These are phyloP conservation scores for Neolamprologus fasciatus DNA, from an alignment of 2,113 vertebrate genomes.

Conservation along the genomic window DNA sequence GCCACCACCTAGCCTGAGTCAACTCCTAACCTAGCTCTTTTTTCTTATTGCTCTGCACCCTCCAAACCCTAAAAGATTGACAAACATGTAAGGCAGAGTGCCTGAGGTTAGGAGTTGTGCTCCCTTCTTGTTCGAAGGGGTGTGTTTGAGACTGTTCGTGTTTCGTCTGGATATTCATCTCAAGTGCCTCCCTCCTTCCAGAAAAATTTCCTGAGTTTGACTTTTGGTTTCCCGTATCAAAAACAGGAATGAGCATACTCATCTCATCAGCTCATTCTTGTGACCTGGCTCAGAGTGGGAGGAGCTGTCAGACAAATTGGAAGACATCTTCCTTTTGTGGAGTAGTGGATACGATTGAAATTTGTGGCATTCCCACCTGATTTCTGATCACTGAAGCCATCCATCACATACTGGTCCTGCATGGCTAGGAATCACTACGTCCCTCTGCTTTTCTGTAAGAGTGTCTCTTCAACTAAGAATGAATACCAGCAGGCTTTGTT, in stretches of 20 bases:
- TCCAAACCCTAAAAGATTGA: slow-evolving; percentile 3
- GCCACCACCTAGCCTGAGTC: slow-evolving; percentile 24
- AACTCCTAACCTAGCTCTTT: slow-evolving; percentile 7
- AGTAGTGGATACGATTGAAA: slow-evolving; percentile 5
- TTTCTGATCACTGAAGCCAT: background rate
- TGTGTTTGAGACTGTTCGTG: background rate
- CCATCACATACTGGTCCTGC: slow-evolving; percentile 30
- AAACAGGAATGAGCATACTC: slow-evolving; percentile 33
- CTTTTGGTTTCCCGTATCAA: background rate
- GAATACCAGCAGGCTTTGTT: background rate
- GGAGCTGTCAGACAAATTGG: background rate
- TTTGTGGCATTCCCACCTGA: background rate
- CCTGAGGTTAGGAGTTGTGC: slow-evolving; percentile 25
- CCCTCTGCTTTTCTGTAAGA: background rate
- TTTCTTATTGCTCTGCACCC: background rate
- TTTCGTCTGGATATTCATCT: slow-evolving; percentile 2
- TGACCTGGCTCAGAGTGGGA: slow-evolving; percentile 10
- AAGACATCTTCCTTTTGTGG: background rate
- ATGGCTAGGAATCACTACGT: slow-evolving; percentile 15
- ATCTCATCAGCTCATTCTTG: slow-evolving; percentile 41
- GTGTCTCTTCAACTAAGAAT: background rate
- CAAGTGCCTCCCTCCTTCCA: background rate
- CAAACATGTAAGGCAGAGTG: slow-evolving; percentile 7
- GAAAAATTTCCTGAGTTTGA: background rate
- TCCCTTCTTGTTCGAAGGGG: slow-evolving; percentile 30